A percentile compares a stretch with the other conserved stretches of the same genome.
These are phyloP conservation scores for Zenarchopterus dispar DNA, from an alignment of 2,797 vertebrate genomes.

Conservation along the genomic window DNA sequence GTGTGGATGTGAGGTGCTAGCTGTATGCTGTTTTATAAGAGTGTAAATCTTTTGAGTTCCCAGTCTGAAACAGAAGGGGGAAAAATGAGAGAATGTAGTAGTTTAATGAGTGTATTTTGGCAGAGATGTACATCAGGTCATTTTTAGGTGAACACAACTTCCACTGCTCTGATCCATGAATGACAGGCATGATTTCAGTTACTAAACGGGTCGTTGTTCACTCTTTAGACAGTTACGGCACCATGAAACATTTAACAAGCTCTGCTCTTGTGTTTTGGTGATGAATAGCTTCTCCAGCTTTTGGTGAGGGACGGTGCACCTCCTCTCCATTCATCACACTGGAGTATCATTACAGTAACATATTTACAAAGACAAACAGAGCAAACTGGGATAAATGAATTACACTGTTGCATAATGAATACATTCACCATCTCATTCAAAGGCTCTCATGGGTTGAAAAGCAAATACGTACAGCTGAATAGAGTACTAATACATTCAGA, in stretches of 20 bases:
- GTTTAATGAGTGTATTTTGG: conserved; percentile 45
- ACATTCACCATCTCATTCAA: conserved; percentile 65
- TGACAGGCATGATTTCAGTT: conserved; percentile 47
- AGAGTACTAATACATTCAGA: conserved; percentile 70
- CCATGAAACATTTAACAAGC: conserved; percentile 67
- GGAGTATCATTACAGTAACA: conserved; percentile 71
- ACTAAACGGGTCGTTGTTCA: conserved; percentile 50
- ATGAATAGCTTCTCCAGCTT: conserved; percentile 61
- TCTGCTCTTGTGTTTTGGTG: conserved; percentile 60
- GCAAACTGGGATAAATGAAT: conserved; percentile 53
- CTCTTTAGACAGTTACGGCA: conserved; percentile 60
- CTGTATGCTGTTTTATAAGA: conserved; percentile 40
- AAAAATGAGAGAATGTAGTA: conserved; percentile 26
- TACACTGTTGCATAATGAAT: conserved; percentile 67
- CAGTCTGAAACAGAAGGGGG: conserved; percentile 67
- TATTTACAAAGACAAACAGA: conserved; percentile 74
- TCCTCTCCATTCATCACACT: conserved; percentile 67
- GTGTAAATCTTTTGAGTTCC: conserved; percentile 50
- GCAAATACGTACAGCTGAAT: conserved; percentile 70
- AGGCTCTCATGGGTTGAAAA: conserved; percentile 59
- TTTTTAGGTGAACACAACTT: conserved; percentile 35
- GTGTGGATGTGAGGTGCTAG: conserved; percentile 31
- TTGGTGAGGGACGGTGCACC: conserved; percentile 39
- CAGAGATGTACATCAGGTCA: conserved; percentile 26
- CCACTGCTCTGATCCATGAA: conserved; percentile 48